These are phyloP conservation scores for Athrips mouffetella DNA, from an alignment of 2,888 invertebrate species.

Conservation along the genomic window DNA sequence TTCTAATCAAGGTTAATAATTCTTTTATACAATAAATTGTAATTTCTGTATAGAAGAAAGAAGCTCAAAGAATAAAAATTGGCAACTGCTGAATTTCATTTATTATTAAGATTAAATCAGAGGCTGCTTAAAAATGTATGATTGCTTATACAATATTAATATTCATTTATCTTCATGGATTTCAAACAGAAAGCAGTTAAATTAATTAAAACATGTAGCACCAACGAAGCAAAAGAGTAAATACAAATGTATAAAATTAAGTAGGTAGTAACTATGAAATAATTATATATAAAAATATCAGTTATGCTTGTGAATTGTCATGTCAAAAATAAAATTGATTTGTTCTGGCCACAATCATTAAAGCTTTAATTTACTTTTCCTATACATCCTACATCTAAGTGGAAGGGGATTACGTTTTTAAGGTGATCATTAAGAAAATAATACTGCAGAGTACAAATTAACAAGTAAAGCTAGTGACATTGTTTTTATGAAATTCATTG, in stretches of 20 bases:
- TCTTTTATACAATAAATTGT: too few relatives aligned
- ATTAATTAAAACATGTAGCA: slow-evolving; percentile 3
- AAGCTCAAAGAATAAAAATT: not conserved
- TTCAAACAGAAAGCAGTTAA: too few relatives aligned
- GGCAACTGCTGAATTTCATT: not conserved
- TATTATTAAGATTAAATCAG: too few relatives aligned
- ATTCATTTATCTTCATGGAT: too few relatives aligned
- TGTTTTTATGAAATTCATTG: too few relatives aligned
- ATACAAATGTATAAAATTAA: too few relatives aligned
- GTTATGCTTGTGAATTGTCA: not conserved
- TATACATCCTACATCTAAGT: not conserved
- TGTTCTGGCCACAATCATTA: slow-evolving; percentile 6
- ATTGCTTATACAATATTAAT: too few relatives aligned
- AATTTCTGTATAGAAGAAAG: too few relatives aligned
- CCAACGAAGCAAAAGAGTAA: not conserved
- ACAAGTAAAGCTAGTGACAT: not conserved
- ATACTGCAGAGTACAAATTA: too few relatives aligned
- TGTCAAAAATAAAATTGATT: not conserved
- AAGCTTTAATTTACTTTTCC: slow-evolving; percentile 5
- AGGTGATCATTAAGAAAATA: not conserved
- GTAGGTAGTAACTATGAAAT: too few relatives aligned
- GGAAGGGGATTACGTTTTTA: not conserved
- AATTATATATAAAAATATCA: not conserved
- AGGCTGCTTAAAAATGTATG: too few relatives aligned
- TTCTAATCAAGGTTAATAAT: too few relatives aligned